Conservation (phyloP, 2,888 invertebrate genomes). For the Acanthosepion pharaonis region DNA sequence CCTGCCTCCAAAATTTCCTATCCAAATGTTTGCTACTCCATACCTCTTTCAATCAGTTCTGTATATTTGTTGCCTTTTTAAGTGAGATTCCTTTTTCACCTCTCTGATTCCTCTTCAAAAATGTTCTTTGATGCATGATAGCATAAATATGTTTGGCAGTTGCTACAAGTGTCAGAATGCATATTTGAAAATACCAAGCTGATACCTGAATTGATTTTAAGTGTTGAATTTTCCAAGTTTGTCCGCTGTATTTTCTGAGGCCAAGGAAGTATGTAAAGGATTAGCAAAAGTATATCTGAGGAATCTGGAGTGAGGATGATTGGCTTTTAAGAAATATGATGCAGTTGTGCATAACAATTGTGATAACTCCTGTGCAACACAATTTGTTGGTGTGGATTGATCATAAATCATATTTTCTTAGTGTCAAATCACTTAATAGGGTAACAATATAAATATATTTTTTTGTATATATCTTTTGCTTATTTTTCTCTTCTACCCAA, state of each 20-base stretch:
- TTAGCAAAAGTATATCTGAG: background rate
- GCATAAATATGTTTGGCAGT: slow-evolving; percentile 22
- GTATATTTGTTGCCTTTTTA: background rate
- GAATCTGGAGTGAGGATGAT: background rate
- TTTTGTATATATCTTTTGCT: background rate
- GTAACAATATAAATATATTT: slow-evolving; percentile 1
- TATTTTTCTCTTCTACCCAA: background rate
- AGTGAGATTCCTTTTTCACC: background rate
- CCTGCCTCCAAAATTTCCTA: background rate
- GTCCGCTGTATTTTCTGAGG: slow-evolving; percentile 20
- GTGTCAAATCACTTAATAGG: background rate
- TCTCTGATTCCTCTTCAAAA: background rate
- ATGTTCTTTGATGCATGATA: background rate
- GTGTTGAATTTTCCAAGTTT: background rate
- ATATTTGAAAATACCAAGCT: slow-evolving; percentile 33
- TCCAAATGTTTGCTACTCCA: background rate
- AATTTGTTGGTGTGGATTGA: background rate
- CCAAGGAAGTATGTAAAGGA: background rate
- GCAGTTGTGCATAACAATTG: background rate
- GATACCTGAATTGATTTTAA: background rate
- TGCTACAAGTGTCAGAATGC: slow-evolving; percentile 1
- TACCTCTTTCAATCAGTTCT: background rate
- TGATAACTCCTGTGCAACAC: background rate
- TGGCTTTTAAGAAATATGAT: slow-evolving; percentile 33
- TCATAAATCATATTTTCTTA: background rate